phyloP scores from a whole-genome alignment of 2,113 vertebrate species.

The Vulpes vulpes region DNA sequence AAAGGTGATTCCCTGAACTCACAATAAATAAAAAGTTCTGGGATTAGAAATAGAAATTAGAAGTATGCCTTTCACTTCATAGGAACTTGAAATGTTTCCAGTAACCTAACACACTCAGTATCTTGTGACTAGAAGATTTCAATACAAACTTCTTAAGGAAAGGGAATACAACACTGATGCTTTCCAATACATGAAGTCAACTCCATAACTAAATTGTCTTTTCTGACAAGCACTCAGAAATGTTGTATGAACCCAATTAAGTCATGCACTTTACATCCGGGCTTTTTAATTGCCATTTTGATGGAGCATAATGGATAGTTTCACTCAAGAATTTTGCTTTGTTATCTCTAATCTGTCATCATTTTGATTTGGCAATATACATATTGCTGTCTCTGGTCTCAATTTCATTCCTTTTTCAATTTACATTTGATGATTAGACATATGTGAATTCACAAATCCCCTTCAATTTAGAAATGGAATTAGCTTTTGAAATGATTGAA shows the following conservation, averaged over 20 bases:
- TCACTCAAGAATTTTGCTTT: not conserved
- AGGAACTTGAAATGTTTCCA: conserved; percentile 65
- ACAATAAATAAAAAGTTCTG: conserved; percentile 4
- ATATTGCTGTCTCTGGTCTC: conserved; percentile 50
- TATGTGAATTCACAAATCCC: conserved; percentile 58
- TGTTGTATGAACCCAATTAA: conserved; percentile 63
- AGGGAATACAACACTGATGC: conserved; percentile 52
- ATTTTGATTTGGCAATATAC: conserved; percentile 12
- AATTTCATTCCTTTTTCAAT: conserved; percentile 69
- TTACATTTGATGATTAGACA: conserved; percentile 69
- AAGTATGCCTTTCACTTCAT: conserved; percentile 43
- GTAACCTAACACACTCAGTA: conserved; percentile 58
- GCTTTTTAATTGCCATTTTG: conserved; percentile 72
- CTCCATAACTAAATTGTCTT: conserved; percentile 66
- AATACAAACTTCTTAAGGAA: conserved; percentile 68
- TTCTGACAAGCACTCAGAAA: conserved; percentile 67
- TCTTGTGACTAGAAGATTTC: conserved; percentile 60
- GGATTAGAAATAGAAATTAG: conserved; percentile 30
- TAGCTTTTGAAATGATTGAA: conserved; percentile 21
- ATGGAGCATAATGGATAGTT: conserved; percentile 29
- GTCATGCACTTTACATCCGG: not conserved
- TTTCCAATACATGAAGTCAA: conserved; percentile 18
- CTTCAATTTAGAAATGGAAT: conserved; percentile 58
- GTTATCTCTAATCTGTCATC: conserved; percentile 60
- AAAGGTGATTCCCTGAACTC: conserved; percentile 26